phyloP scores from a whole-genome alignment of 2,888 invertebrate species.

The Desoria tigrina region DNA sequence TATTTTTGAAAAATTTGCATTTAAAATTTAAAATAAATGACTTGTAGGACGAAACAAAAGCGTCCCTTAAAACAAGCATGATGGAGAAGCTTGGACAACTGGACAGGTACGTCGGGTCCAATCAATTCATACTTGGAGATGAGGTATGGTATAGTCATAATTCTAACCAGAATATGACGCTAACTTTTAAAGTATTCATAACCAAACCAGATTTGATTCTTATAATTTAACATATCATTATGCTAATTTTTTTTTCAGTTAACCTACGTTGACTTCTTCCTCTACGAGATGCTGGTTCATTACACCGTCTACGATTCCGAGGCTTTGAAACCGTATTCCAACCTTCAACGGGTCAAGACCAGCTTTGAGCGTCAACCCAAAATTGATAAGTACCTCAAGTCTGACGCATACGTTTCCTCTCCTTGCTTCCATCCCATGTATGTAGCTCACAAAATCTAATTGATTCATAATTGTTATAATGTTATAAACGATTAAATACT shows the following conservation, averaged over 20 bases:
- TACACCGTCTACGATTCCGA: slow-evolving; percentile 55
- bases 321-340: slow-evolving; percentile 55
- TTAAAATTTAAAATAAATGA: background rate
- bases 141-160: slow-evolving; percentile 21
- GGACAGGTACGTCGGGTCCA: slow-evolving; percentile 25
- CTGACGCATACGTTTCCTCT: slow-evolving; percentile 54
- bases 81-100: slow-evolving; percentile 28
- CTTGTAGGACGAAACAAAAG: slow-evolving; percentile 26
- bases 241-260: too few species aligned
- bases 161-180: background rate
- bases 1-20: background rate
- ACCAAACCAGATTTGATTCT: too few species aligned
- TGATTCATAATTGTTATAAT: too few species aligned
- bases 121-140: slow-evolving; percentile 35
- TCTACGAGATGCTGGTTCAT: slow-evolving; percentile 58
- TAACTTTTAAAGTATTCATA: background rate
- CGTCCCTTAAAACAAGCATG: slow-evolving; percentile 10
- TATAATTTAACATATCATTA: too few species aligned
- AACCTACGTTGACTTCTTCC: slow-evolving; percentile 57
- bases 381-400: slow-evolving; percentile 55
- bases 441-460: slow-evolving; percentile 1
- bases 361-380: slow-evolving; percentile 56
- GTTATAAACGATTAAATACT: too few species aligned
- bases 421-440: slow-evolving; percentile 55
- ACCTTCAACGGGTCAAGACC: slow-evolving; percentile 55